Evolutionary conservation across 1,140 invertebrate genomes (phyloP), one percentile per base, ranked within the genome.

Genomic region (Nasonia longicornis): DNA sequence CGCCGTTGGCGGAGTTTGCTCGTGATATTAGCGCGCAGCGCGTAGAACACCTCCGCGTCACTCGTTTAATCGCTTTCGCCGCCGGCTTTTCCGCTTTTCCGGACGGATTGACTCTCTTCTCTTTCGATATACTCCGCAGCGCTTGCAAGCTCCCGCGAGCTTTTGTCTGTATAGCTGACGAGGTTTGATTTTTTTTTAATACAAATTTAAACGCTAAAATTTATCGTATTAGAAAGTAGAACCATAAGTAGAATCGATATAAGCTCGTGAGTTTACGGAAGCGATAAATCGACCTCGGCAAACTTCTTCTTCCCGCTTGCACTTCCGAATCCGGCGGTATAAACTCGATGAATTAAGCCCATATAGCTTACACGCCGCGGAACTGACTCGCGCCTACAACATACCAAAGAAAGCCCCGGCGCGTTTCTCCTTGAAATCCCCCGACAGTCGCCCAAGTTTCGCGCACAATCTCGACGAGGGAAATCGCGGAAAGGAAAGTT

Each of bases 401-500:
- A 20, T 20, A 52, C 52, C 52, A 69, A 69, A 77, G 58, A 48
- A 20, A 48, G 64, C 63, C n/a, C 26, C 2, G 14, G 66, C 58
- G 10, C 58, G 10, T 14, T 29, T 66, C 58, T 22, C 26, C 45
- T 73, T 58, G 16, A 58, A 58, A 58, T 58, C 52, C 52, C 52
- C 14, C 52, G 6, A 16, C 52, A 42, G 20, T 20, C 16, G 52
- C 14, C 52, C 52, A 58, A 58, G 52, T 58, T 58, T 58, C 52
- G 20, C 20, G 83, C 78, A 42, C 82, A 83, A 83, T 77, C 80
- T 83, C 84, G 77, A 78, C 85, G 85, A 81, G 83, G 84, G 83
- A 88, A 86, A 83, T 87, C 83, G 81, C 79, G 83, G 80, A 86
- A 84, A 85, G 85, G 86, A 87, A 89, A 83, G 89, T 87, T 84